Base-by-base conservation (phyloP, 2,888 invertebrate genomes). In the Aphelenchoides bicaudatus region DNA sequence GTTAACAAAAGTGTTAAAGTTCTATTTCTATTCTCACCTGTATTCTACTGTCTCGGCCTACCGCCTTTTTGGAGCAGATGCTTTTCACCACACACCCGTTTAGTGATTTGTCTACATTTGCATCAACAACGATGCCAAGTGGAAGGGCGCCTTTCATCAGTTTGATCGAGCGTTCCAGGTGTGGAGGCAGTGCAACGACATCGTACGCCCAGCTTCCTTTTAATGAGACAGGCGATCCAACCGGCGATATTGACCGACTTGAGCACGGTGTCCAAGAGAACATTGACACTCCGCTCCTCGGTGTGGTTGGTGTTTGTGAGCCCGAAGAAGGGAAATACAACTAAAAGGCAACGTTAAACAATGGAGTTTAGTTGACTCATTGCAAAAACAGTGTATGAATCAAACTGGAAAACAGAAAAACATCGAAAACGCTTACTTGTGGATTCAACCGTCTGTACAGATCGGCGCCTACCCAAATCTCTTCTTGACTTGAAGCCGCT, bases 91-190 rank as follows among this genome's bases (percentile, higher is more conserved):
- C 72, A 69, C 83, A 83, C 16, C 86, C 86, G 76, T 85, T 85
- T 47, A 83, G 79, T 2, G 84, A 84, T 64, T 83, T 83, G 64
- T 84, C 85, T 29, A 82, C 81, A 31, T 73, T 73, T 2, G 84
- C 81, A 63, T 85, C 85, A 27, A 86, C 80, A 48, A 80, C 82
- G 39, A 86, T 73, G 60, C 86, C 86, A 56, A 86, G 72, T 25
- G 83, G 82, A 53, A 84, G 82, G 38, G 81, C 80, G 58, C 84
- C 84, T 74, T 85, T 85, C 58, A 81, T 82, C 27, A 86, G 80
- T 66, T 82, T 82, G 59, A 85, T 82, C 63, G 81, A 82, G 62
- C 82, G 76, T 75, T 86, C 85, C 25, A 85, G 79, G 16, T 82
- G 82, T 2, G 81, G 63, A 13, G 65, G 65, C 48, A 65, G 16